Evolutionary conservation across 2,888 invertebrate genomes (phyloP).

Genomic region (Drosophila infuscata): DNA sequence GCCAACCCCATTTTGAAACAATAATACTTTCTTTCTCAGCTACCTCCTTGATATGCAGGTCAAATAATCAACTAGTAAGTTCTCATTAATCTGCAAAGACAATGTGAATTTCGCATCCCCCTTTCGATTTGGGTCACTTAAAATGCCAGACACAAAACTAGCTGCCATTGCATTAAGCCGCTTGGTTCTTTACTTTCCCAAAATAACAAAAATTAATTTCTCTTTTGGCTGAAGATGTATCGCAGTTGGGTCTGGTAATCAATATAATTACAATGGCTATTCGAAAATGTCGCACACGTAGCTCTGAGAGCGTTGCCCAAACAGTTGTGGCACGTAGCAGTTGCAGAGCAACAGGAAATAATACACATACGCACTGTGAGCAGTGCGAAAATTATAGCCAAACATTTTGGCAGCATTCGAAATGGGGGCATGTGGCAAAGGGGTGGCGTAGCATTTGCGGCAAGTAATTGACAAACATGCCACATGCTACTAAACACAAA

Average conservation of each 20-base stretch:
- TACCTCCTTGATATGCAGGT: constrained; percentile 12
- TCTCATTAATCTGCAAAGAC: constrained; percentile 7
- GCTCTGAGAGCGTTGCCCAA: constrained; percentile 25
- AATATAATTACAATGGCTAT: constrained; percentile 76
- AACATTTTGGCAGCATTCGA: constrained; percentile 55
- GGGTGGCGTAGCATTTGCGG: constrained; percentile 22
- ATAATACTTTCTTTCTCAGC: background rate
- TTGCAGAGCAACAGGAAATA: constrained; percentile 61
- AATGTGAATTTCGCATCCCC: background rate
- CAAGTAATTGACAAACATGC: constrained; percentile 79
- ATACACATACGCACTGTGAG: constrained; percentile 75
- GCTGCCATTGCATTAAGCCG: constrained; percentile 14
- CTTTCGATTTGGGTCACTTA: constrained; percentile 43
- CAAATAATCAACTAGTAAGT: constrained; percentile 23
- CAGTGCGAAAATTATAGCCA: constrained; percentile 57
- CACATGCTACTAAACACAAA: constrained; percentile 79
- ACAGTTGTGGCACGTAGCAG: constrained; percentile 65
- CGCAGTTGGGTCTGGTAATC: constrained; percentile 55
- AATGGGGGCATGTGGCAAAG: background rate
- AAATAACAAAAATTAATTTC: constrained; percentile 68
- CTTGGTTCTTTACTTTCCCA: background rate
- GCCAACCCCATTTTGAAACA: background rate
- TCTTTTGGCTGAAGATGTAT: constrained; percentile 20
- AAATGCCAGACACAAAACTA: constrained; percentile 67
- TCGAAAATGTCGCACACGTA: constrained; percentile 78